Conservation (phyloP, 2,888 invertebrate species). For the Autographa gamma region DNA sequence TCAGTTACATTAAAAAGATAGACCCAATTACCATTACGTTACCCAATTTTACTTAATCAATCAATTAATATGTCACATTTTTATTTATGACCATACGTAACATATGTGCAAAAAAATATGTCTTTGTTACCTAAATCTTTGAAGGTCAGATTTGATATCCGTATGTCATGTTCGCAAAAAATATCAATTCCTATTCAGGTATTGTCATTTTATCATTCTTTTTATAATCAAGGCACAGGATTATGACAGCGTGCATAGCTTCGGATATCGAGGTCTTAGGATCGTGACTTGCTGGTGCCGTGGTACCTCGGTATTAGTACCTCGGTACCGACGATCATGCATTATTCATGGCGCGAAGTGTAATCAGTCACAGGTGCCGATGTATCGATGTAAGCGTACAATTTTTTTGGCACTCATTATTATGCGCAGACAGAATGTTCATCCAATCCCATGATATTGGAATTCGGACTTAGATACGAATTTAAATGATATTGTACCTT, state of each 20-base stretch:
- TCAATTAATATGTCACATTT: too few species aligned
- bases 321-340: constrained; percentile 49
- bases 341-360: constrained; percentile 64
- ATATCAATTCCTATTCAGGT: constrained; percentile 24
- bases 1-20: background rate
- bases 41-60: background rate
- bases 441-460: constrained; percentile 17
- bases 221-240: constrained; percentile 28
- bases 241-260: constrained; percentile 29
- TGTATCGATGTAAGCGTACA: constrained; percentile 52
- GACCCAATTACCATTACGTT: background rate
- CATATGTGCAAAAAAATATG: background rate
- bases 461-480: background rate
- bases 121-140: background rate
- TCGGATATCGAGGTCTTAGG: constrained; percentile 21
- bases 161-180: constrained; percentile 6
- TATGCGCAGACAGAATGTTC: constrained; percentile 15
- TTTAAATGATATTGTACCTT: background rate
- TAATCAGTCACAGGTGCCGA: constrained; percentile 67
- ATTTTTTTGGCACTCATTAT: constrained; percentile 37
- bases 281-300: constrained; percentile 41
- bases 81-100: background rate
- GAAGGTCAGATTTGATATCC: constrained; percentile 15
- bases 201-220: constrained; percentile 26
- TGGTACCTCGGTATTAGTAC: constrained; percentile 46